These are phyloP conservation scores for Anarhynchus alexandrinus DNA, from an alignment of 2,113 vertebrate species.

Conservation along the genomic window DNA sequence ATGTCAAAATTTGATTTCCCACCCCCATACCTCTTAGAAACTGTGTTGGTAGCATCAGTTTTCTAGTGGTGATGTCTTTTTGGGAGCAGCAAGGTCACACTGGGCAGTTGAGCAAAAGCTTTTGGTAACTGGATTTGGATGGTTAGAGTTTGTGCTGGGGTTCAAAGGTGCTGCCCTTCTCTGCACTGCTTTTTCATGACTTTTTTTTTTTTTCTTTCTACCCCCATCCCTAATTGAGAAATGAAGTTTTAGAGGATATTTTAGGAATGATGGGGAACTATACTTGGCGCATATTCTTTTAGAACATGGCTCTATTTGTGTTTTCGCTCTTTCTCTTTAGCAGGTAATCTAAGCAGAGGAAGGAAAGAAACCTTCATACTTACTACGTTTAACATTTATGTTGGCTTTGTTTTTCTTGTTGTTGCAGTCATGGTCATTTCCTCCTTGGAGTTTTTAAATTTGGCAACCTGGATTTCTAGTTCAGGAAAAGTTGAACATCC, in stretches of 20 bases:
- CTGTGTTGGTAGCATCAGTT: not conserved
- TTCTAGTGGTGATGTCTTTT: not conserved
- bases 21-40: not conserved
- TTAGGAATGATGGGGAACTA: not conserved
- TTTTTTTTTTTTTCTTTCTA: not conserved
- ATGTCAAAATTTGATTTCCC: conserved; percentile 23
- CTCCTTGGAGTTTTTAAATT: not conserved
- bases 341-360: not conserved
- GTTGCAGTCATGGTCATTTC: not conserved
- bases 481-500: not conserved
- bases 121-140: not conserved
- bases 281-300: not conserved
- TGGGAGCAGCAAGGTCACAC: not conserved
- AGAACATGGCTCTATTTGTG: not conserved
- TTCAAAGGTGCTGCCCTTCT: not conserved
- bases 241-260: not conserved
- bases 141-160: not conserved
- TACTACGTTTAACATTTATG: not conserved
- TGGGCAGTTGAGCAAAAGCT: not conserved
- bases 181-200: not conserved
- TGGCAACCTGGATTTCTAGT: not conserved
- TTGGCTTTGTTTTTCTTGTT: not conserved
- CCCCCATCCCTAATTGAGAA: not conserved
- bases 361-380: not conserved
- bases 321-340: not conserved